Evolutionary conservation across 2,113 vertebrate genomes (phyloP), one percentile per base, ranked within the genome.

Genomic region (Serranochromis macrocephalus): DNA sequence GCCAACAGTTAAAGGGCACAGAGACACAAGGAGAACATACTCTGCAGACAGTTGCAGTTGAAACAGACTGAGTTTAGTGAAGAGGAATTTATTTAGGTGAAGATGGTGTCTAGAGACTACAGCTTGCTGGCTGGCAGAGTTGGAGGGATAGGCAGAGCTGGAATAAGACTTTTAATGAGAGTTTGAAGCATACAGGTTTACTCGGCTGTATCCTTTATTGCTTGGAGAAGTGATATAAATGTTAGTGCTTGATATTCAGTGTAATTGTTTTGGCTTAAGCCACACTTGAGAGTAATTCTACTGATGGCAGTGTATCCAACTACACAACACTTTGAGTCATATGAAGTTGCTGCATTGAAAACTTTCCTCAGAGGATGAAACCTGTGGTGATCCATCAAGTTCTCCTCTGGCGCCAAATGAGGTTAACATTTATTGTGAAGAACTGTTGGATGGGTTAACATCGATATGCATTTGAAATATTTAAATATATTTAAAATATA

Each of bases 81-180:
- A 42, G 19, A 42, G 19, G 80, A 87, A 86, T 88, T 92, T 61
- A 88, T 90, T 85, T 58, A 79, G 82, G 84, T 82, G 85, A 85
- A 85, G 68, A 47, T 13, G 33, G 45, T 12, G 61, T 84, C 86
- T 78, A 68, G 86, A 89, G 84, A 86, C 19, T 19, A 40, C 36
- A 82, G 85, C 75, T 71, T 55, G 53, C 61, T 78, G 82, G 71
- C 86, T 80, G 55, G 14, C 14, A 17, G 11, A 55, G 45, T 13
- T 49, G 26, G 42, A 31, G 24, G 42, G 24, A 78, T 31, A 47
- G 9, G 24, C 71, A 31, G 71, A 49, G 42, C 71, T 78, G 71
- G 45, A 47, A 75, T 75, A 75, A 47, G 42, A 29, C 9, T 75
- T 75, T 29, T 78, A 31, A 78, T 78, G 24, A 78, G 71, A 78